Base-by-base conservation (phyloP, 2,113 vertebrate species). In the Platichthys stellatus region DNA sequence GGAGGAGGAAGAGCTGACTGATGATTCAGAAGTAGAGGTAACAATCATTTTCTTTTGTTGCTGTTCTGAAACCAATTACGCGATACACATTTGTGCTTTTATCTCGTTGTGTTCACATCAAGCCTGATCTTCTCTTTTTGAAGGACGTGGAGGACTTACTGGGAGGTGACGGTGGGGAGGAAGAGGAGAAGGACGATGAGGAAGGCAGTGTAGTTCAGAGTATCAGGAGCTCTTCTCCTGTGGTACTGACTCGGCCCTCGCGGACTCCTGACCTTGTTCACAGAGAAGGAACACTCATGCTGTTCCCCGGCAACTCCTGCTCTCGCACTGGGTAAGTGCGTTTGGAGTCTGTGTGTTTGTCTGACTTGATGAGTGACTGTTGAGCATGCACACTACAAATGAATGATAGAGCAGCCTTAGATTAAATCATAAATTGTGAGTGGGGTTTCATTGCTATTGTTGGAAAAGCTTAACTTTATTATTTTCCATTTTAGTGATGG, bases 1-100 rank as follows among this genome's bases (percentile, higher is more conserved):
- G 20, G 97, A 98, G 20, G 97, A 96, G 59, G 97, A 96, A 18
- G 96, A 97, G 35, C 95, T 96, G 91, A 97, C 96, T 0, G 96
- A 96, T 4, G 97, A 97, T 24, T 96, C 95, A 2, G 96, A 95
- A 21, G 95, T 95, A 58, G 92, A 24, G 53, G n/a, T 5, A 5
- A 5, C 11, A 67, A 11, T 51, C 15, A 7, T 40, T 63, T 5
- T 21, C 18, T 8, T 17, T 35, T 18, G 1, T 63, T 21, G 11
- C 26, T 40, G 2, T 12, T 69, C 40, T 10, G 49, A 10, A 20
- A 43, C 5, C 9, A 10, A 49, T 61, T 3, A 45, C 31, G 35
- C 18, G 4, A 7, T 1, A 12, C 12, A 24, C 1, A 24, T 43
- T 53, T 45, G 14, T 66, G 5, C 1, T 20, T 77, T 15, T 68